Evolutionary conservation across 2,888 invertebrate genomes (phyloP).

Genomic region (Dermolepida albohirtum): DNA sequence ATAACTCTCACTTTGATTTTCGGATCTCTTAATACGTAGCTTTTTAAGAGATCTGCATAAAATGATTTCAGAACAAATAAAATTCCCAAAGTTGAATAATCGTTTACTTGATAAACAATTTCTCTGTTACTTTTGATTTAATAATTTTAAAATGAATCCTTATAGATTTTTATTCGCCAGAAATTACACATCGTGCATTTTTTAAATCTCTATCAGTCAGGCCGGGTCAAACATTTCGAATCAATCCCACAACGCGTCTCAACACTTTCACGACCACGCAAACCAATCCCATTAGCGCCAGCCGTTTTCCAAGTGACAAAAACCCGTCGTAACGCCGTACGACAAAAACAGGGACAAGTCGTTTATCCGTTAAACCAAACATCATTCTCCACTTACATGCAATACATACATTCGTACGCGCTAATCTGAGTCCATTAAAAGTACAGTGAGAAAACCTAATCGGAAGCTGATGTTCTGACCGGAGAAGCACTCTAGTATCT

Average conservation of each 20-base stretch:
- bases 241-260: neutral
- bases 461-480: constrained; percentile 46
- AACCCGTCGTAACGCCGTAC: constrained; percentile 50
- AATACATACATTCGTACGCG: constrained; percentile 63
- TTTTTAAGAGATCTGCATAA: no score
- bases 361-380: constrained; percentile 66
- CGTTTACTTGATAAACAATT: no score
- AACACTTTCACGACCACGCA: constrained; percentile 24
- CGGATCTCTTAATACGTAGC: no score
- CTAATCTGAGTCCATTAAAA: constrained; percentile 66
- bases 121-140: no score
- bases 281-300: constrained; percentile 43
- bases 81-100: no score
- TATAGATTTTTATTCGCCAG: no score
- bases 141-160: no score
- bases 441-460: constrained; percentile 54
- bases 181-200: no score
- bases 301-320: constrained; percentile 33
- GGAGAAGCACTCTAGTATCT: constrained; percentile 23
- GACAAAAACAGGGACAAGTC: constrained; percentile 60
- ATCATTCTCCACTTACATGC: constrained; percentile 67
- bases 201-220: no score
- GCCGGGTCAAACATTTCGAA: neutral
- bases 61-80: no score
- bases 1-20: no score